Evolutionary conservation across 2,888 invertebrate genomes (phyloP), one percentile per base, ranked within the genome.

Genomic region (Leptopilina myrica): DNA sequence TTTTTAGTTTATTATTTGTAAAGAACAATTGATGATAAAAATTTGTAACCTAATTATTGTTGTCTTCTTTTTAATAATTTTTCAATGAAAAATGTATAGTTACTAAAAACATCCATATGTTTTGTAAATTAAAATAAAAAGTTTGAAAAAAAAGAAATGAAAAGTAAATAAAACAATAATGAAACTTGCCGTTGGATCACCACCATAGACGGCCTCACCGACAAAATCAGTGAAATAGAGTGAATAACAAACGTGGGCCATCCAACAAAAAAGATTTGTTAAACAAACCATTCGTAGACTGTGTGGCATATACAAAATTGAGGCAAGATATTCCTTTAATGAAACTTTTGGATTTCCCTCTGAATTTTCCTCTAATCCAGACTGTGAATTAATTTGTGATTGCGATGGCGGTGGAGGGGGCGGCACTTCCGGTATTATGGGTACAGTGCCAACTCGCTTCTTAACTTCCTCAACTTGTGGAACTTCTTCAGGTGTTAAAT

Each of bases 251-350:
- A 99, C 98, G 86, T 99, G 96, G 0, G 98, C 97, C 98, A 98
- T 98, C 98, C 98, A 99, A 90, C 98, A 98, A 92, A 98, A 98
- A 56, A 98, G 93, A 93, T 98, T 98, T 14, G 98, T 98, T 82
- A 98, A 90, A 88, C 98, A 98, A 12, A 98, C 94, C 88, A 97
- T 95, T 53, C 96, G 94, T 84, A 98, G 93, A 0, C 97, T 98
- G 87, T 93, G 93, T 0, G 99, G 98, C 97, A 99, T 98, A 90
- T 95, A 94, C n/a, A 98, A 92, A 79, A 98, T 98, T 6, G 98
- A 98, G 85, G 95, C 93, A 53, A 98, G 93, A 92, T 98, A 98
- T 87, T 97, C 89, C 26, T 75, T 82, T 0, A 91, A 77, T 1
- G 90, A 87, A 1, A 88, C 88, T 66, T 88, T 89, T 0, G 90